A percentile compares a stretch with the other conserved stretches of the same genome.
Evolutionary conservation across 1,140 invertebrate genomes (phyloP).

Genomic region (Drosophila arawakana): DNA sequence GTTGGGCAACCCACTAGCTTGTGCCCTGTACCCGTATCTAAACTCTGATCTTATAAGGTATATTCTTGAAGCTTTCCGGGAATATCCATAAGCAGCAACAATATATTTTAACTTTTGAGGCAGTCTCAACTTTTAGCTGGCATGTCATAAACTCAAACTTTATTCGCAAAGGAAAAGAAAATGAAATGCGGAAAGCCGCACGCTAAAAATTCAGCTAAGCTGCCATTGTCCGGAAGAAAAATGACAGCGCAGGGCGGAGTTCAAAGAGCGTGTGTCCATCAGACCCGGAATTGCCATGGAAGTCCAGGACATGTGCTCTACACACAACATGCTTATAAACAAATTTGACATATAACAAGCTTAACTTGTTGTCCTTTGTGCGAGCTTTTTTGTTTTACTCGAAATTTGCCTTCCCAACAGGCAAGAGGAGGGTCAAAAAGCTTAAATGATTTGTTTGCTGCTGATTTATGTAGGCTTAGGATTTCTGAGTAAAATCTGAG

Average conservation of each 20-base stretch:
- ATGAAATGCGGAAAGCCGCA: slow-evolving; percentile 33
- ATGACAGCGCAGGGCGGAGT: slow-evolving; percentile 51
- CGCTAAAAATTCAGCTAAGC: slow-evolving; percentile 39
- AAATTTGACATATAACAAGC: slow-evolving; percentile 74
- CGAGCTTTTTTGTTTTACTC: slow-evolving; percentile 31
- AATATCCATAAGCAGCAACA: background rate
- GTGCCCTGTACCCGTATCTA: background rate
- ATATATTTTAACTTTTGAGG: background rate
- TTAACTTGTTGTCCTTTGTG: slow-evolving; percentile 69
- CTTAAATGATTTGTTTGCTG: slow-evolving; percentile 66
- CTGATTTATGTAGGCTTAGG: slow-evolving; percentile 73
- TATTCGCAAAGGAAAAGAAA: slow-evolving; percentile 7
- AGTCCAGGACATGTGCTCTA: slow-evolving; percentile 36
- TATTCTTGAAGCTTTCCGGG: background rate
- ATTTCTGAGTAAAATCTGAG: slow-evolving; percentile 22
- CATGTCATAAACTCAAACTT: background rate
- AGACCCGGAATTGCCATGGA: slow-evolving; percentile 17
- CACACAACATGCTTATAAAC: slow-evolving; percentile 53
- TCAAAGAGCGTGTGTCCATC: slow-evolving; percentile 30
- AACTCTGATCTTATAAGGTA: background rate
- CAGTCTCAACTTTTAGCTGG: background rate
- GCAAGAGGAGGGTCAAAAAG: slow-evolving; percentile 32
- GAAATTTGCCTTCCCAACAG: background rate
- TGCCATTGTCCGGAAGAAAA: slow-evolving; percentile 48
- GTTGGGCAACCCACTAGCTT: slow-evolving; percentile 27